phyloP scores from a whole-genome alignment of 2,113 vertebrate species.

The Oreocharis arfaki region DNA sequence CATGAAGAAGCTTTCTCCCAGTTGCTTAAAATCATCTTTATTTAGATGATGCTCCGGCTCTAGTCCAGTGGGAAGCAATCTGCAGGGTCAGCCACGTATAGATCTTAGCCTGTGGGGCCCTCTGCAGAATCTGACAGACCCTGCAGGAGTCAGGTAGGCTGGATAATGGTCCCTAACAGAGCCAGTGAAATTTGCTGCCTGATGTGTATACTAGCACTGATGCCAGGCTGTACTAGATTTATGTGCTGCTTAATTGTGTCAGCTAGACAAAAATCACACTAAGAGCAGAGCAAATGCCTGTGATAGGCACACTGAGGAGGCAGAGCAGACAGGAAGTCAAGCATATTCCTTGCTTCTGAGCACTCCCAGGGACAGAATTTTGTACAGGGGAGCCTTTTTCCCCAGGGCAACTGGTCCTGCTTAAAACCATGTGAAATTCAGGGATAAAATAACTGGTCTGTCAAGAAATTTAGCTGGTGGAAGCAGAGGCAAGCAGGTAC shows the following conservation, averaged over 20 bases:
- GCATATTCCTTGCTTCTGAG: neutral
- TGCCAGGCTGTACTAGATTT: neutral
- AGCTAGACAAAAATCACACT: neutral
- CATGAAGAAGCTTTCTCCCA: neutral
- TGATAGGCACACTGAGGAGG: neutral
- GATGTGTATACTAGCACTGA: neutral
- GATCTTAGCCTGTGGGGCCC: neutral
- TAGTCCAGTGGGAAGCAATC: neutral
- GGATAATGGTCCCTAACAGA: neutral
- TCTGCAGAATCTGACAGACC: neutral
- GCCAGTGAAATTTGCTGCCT: neutral
- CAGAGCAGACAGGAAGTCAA: neutral
- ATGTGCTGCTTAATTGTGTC: neutral
- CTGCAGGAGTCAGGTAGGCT: neutral
- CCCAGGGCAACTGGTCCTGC: neutral
- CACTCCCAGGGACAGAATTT: neutral
- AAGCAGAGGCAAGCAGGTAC: conserved; percentile 5
- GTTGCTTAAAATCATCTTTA: neutral
- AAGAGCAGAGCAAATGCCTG: neutral
- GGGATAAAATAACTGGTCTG: conserved; percentile 32
- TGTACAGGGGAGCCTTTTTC: neutral
- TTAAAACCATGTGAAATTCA: conserved; percentile 1
- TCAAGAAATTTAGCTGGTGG: conserved; percentile 20
- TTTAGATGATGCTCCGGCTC: neutral
- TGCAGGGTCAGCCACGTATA: neutral